Conservation (phyloP, 2,113 vertebrate species). For the Bufo gargarizans region DNA sequence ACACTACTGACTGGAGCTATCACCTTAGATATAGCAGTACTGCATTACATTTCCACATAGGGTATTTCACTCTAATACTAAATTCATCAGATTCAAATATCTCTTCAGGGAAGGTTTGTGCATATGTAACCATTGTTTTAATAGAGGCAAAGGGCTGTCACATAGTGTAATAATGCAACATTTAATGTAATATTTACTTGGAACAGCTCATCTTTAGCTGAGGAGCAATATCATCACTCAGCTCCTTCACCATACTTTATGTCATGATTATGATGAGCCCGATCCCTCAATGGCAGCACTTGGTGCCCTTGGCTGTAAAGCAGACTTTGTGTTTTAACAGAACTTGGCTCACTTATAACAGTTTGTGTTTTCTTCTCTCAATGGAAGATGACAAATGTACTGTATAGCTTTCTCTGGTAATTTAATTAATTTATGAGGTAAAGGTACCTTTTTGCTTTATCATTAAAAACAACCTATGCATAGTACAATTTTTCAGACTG, state of each 20-base stretch:
- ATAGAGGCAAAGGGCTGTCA: not conserved
- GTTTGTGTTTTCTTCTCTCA: not conserved
- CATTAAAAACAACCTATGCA: not conserved
- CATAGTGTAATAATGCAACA: not conserved
- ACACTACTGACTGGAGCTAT: too few species aligned
- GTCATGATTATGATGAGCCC: conserved; percentile 8
- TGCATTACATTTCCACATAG: not conserved
- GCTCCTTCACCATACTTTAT: not conserved
- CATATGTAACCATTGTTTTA: conserved; percentile 2
- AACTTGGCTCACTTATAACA: not conserved
- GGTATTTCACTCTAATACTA: not conserved
- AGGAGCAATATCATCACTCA: not conserved
- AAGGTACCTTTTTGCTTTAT: not conserved
- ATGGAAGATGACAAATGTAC: conserved; percentile 6
- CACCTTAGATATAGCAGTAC: not conserved
- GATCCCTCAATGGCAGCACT: conserved; percentile 17
- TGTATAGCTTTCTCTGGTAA: not conserved
- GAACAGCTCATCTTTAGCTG: not conserved
- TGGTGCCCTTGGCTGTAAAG: conserved; percentile 11
- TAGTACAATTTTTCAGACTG: not conserved
- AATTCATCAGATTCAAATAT: not conserved
- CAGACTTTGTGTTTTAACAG: not conserved
- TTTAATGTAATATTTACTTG: conserved; percentile 24
- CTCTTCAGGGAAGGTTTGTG: not conserved
- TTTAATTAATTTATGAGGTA: not conserved